Conservation (phyloP, 2,797 vertebrate genomes). For the Chiloscyllium punctatum region DNA sequence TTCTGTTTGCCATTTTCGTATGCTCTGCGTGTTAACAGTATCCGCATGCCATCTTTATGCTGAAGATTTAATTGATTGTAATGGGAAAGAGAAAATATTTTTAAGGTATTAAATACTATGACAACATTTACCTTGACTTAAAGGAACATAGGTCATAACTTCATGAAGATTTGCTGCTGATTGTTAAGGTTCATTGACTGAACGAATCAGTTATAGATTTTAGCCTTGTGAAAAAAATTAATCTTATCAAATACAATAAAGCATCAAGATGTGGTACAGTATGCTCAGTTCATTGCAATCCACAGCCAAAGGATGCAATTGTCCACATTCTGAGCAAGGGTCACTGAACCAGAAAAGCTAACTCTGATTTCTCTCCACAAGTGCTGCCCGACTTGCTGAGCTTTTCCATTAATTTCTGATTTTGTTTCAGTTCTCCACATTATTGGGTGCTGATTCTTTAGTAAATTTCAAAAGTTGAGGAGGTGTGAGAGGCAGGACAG, state of each 20-base stretch:
- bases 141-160: not conserved
- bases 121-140: not conserved
- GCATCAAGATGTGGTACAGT: not conserved
- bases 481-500: not conserved
- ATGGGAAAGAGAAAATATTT: not conserved
- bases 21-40: not conserved
- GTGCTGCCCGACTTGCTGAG: too few relatives aligned
- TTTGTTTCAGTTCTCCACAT: not conserved
- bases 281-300: not conserved
- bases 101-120: not conserved
- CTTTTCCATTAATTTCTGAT: too few relatives aligned
- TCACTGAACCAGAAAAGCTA: too few relatives aligned
- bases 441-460: not conserved
- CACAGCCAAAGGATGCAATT: not conserved
- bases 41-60: too few relatives aligned
- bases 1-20: not conserved
- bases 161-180: not conserved
- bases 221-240: not conserved
- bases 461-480: not conserved
- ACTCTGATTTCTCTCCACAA: too few relatives aligned
- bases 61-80: not conserved
- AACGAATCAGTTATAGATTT: not conserved
- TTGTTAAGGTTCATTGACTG: not conserved
- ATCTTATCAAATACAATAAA: not conserved
- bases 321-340: not conserved